Conservation (phyloP, 2,888 invertebrate species). For the Orthonychiurus folsomi region DNA sequence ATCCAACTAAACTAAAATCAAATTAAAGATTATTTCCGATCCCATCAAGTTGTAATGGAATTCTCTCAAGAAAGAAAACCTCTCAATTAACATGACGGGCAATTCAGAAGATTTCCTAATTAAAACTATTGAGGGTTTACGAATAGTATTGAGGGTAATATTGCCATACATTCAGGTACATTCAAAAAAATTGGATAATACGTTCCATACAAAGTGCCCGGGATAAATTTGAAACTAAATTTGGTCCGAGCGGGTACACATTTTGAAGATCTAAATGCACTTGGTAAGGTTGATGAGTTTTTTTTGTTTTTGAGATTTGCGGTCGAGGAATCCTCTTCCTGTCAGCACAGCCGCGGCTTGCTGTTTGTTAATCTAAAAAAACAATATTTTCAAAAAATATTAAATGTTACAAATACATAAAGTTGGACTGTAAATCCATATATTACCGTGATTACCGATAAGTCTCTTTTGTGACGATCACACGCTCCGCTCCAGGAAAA, state of each 20-base stretch:
- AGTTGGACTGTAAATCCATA: not conserved
- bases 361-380: constrained; percentile 38
- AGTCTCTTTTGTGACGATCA: constrained; percentile 49
- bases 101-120: too few species aligned
- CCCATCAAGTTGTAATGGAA: too few species aligned
- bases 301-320: not conserved
- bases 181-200: too few species aligned
- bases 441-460: constrained; percentile 43
- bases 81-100: too few species aligned
- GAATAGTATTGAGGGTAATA: too few species aligned
- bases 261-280: not conserved
- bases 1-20: too few species aligned
- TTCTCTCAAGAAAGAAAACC: too few species aligned
- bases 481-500: constrained; percentile 45
- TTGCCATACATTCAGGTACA: too few species aligned
- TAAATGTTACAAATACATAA: constrained; percentile 1
- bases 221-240: not conserved
- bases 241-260: not conserved
- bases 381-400: constrained; percentile 12
- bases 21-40: too few species aligned
- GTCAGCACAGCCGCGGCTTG: constrained; percentile 39
- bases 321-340: not conserved
- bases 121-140: too few species aligned
- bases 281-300: not conserved
- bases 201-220: not conserved